Percentiles rank a stretch among this genome's conserved stretches.
These are phyloP conservation scores for Agonum fuliginosum DNA, from an alignment of 2,888 invertebrate genomes.

Conservation along the genomic window DNA sequence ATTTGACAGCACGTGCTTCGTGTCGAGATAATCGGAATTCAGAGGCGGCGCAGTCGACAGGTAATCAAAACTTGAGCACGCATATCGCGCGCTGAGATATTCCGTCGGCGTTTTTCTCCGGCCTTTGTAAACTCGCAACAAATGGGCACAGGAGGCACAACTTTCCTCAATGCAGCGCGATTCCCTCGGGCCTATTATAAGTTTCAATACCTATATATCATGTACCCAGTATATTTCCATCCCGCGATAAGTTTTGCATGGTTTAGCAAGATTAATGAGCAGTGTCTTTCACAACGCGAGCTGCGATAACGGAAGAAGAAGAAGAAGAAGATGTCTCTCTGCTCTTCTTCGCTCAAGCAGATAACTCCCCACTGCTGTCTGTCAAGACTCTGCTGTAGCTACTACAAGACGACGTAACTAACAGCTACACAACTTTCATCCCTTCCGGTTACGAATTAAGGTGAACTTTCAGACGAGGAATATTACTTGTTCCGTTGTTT, in stretches of 20 bases:
- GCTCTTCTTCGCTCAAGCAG: conserved; percentile 49
- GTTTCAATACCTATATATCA: conserved; percentile 72
- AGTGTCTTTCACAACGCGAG: conserved; percentile 69
- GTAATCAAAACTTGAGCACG: conserved; percentile 69
- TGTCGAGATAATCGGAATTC: conserved; percentile 55
- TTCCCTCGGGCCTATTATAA: conserved; percentile 71
- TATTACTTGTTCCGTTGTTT: conserved; percentile 39
- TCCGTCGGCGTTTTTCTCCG: conserved; percentile 67
- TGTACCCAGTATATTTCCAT: conserved; percentile 69
- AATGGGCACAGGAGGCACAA: conserved; percentile 64
- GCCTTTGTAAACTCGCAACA: conserved; percentile 69
- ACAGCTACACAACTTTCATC: conserved; percentile 53
- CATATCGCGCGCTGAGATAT: conserved; percentile 67
- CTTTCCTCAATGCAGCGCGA: conserved; percentile 65
- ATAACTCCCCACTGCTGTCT: conserved; percentile 5
- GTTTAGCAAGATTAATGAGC: conserved; percentile 73
- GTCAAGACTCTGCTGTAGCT: conserved; percentile 35
- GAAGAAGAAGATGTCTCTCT: conserved; percentile 66
- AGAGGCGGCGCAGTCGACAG: conserved; percentile 64
- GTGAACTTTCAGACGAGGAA: conserved; percentile 45
- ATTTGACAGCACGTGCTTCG: conserved; percentile 5
- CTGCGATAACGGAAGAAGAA: conserved; percentile 64
- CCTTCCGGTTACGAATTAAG: conserved; percentile 58
- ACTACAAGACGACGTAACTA: conserved; percentile 22
- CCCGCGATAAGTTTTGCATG: conserved; percentile 72